These are phyloP conservation scores for Aricia artaxerxes DNA, from an alignment of 2,888 invertebrate genomes.

Conservation along the genomic window DNA sequence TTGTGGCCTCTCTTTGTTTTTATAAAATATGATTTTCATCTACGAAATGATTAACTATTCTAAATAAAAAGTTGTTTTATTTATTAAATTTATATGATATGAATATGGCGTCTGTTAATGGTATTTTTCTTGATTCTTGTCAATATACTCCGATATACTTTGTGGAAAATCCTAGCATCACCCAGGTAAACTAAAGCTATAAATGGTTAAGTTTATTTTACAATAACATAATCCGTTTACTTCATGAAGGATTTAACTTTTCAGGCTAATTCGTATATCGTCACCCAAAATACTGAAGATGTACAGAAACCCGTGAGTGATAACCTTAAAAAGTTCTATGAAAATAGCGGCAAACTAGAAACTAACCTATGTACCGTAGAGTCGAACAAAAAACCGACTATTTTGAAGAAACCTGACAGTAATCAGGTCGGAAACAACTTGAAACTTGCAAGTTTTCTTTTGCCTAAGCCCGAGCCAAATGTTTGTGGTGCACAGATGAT, in stretches of 20 bases:
- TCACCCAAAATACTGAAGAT: slow-evolving; percentile 55
- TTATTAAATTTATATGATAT: slow-evolving; percentile 43
- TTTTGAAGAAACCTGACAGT: slow-evolving; percentile 57
- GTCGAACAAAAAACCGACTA: slow-evolving; percentile 51
- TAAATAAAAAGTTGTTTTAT: slow-evolving; percentile 36
- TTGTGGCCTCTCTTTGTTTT: slow-evolving; percentile 26
- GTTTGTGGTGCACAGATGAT: slow-evolving; percentile 44
- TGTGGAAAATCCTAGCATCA: slow-evolving; percentile 67
- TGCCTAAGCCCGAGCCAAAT: slow-evolving; percentile 59
- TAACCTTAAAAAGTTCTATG: slow-evolving; percentile 74
- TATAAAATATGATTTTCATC: background rate
- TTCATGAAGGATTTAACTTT: slow-evolving; percentile 41
- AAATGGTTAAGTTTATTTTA: slow-evolving; percentile 41
- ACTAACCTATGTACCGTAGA: slow-evolving; percentile 55
- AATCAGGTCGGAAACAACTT: slow-evolving; percentile 63
- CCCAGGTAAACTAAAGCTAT: slow-evolving; percentile 57
- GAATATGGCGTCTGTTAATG: slow-evolving; percentile 65
- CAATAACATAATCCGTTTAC: background rate
- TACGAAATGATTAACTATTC: slow-evolving; percentile 30
- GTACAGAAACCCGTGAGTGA: slow-evolving; percentile 61
- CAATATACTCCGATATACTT: slow-evolving; percentile 73
- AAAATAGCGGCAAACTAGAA: slow-evolving; percentile 74
- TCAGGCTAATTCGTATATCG: slow-evolving; percentile 63
- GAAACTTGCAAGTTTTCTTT: slow-evolving; percentile 67
- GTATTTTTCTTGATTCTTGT: slow-evolving; percentile 67